phyloP scores from a whole-genome alignment of 2,797 vertebrate species.

The Eospalax fontanierii region DNA sequence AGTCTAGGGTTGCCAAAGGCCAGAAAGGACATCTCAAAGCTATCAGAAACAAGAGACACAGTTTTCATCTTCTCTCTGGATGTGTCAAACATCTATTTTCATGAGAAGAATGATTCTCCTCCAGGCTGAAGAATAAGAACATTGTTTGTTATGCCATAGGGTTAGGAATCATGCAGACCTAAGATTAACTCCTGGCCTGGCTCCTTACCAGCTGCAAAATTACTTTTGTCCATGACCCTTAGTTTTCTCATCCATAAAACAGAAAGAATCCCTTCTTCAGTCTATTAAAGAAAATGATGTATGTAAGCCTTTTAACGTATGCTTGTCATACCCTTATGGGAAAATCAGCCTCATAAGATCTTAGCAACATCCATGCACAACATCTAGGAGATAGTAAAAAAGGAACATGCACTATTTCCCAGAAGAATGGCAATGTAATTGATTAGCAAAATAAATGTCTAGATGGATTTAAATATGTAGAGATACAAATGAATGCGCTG shows the following conservation, averaged over 20 bases:
- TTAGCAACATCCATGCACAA: not conserved
- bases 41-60: not conserved
- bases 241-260: not conserved
- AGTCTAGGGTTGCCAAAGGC: not conserved
- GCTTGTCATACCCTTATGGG: not conserved
- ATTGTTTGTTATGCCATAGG: not conserved
- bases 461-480: not conserved
- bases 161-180: not conserved
- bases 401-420: not conserved
- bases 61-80: not conserved
- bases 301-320: not conserved
- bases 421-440: not conserved
- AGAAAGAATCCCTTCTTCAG: not conserved
- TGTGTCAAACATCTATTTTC: not conserved
- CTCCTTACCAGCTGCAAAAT: not conserved
- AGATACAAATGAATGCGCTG: not conserved
- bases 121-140: not conserved
- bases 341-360: conserved; percentile 22
- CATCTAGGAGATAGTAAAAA: conserved; percentile 34
- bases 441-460: not conserved
- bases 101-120: not conserved
- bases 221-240: not conserved
- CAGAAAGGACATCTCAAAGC: not conserved
- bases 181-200: not conserved
- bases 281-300: conserved; percentile 19